Conservation (phyloP, 2,888 invertebrate genomes). For the Macrophya annulata region DNA sequence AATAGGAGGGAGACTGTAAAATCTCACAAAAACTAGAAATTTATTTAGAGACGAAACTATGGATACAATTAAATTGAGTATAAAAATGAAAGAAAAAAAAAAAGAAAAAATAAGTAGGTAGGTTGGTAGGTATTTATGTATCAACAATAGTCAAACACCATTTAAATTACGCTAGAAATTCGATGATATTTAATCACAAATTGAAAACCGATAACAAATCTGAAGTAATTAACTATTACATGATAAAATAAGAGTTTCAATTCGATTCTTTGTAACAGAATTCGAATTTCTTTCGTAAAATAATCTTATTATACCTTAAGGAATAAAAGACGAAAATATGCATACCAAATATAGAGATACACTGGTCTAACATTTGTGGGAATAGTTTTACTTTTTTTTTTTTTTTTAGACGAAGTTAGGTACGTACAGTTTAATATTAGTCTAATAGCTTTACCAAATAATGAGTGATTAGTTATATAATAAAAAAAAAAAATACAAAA, state of each 20-base stretch:
- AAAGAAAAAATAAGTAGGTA: neutral
- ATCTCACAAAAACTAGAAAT: conserved; percentile 47
- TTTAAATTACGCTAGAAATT: conserved; percentile 35
- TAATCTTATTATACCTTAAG: neutral
- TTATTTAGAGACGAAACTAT: conserved; percentile 41
- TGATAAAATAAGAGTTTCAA: neutral
- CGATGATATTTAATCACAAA: conserved; percentile 7
- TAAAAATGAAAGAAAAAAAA: neutral
- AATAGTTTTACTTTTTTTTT: neutral
- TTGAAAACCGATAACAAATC: neutral
- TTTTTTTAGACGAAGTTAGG: conserved; percentile 33
- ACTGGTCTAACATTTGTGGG: conserved; percentile 3
- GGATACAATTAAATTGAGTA: conserved; percentile 39
- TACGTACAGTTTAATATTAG: conserved; percentile 46
- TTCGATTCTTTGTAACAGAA: neutral
- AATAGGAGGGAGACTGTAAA: neutral
- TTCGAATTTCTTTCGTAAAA: conserved; percentile 28
- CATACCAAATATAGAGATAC: conserved; percentile 25
- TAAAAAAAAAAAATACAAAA: neutral
- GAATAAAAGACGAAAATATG: neutral
- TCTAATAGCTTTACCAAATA: conserved; percentile 38
- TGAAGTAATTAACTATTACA: neutral
- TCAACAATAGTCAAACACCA: conserved; percentile 37
- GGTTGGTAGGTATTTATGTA: neutral
- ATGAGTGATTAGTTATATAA: conserved; percentile 28